Percentiles rank a stretch among this genome's conserved stretches.
Conservation (phyloP, 2,113 vertebrate genomes). For the Bos taurus region DNA sequence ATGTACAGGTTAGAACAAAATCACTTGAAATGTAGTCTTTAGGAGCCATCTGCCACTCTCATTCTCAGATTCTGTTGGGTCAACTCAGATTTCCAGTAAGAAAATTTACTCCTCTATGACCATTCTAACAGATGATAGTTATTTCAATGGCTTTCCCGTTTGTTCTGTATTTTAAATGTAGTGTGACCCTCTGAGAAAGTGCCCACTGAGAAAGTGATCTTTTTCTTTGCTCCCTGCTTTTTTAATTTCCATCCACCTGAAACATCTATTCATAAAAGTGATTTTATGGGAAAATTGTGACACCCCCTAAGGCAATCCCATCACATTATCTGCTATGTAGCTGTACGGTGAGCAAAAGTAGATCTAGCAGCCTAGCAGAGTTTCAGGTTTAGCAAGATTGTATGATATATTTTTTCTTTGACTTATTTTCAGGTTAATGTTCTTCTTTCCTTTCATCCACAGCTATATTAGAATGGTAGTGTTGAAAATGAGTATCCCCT, state of each 20-base stretch:
- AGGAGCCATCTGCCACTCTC: not conserved
- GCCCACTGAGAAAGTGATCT: not conserved
- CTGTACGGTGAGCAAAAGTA: not conserved
- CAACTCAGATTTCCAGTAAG: not conserved
- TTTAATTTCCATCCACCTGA: not conserved
- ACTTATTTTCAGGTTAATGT: not conserved
- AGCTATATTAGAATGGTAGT: not conserved
- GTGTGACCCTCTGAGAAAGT: not conserved
- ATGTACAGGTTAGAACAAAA: not conserved
- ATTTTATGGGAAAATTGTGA: not conserved
- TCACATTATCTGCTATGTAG: not conserved
- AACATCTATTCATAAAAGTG: not conserved
- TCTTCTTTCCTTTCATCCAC: not conserved
- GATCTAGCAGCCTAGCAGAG: not conserved
- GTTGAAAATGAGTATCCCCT: not conserved
- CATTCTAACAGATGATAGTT: slow-evolving; percentile 12
- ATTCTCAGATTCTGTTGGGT: not conserved
- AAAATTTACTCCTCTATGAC: not conserved
- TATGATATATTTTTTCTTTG: not conserved
- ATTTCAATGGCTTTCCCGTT: not conserved
- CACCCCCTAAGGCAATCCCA: not conserved
- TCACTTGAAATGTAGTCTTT: not conserved
- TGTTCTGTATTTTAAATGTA: not conserved
- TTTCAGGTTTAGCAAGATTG: not conserved
- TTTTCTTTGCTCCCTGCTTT: not conserved